phyloP scores from a whole-genome alignment of 2,888 invertebrate genomes.

The Dioctria rufipes region DNA sequence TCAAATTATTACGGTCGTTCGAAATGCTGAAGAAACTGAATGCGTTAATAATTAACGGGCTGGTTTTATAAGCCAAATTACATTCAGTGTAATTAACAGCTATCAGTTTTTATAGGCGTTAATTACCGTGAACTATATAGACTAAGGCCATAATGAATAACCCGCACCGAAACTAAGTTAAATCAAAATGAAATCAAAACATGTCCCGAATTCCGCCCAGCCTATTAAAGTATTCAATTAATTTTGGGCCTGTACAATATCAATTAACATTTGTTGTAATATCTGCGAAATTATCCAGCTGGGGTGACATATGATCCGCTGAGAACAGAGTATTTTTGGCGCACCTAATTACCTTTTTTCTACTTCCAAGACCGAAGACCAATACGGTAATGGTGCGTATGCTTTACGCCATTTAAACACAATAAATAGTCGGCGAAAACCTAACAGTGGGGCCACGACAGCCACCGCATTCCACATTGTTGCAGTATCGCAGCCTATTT shows the following conservation, averaged over 20 bases:
- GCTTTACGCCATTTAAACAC: neutral
- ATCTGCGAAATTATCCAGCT: constrained; percentile 19
- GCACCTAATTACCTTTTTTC: constrained; percentile 24
- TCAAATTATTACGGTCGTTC: too few species aligned
- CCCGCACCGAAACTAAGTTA: neutral
- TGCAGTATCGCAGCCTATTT: constrained; percentile 23
- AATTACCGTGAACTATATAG: constrained; percentile 16
- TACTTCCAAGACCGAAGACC: constrained; percentile 7
- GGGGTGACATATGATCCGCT: constrained; percentile 16
- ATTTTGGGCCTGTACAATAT: constrained; percentile 14
- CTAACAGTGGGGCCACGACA: neutral
- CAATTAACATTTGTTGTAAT: constrained; percentile 24
- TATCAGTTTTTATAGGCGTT: constrained; percentile 22
- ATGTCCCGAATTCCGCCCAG: neutral
- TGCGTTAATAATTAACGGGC: neutral
- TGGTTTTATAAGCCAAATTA: constrained; percentile 6
- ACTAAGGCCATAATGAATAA: neutral
- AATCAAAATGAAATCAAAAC: neutral
- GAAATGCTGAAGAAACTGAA: too few species aligned
- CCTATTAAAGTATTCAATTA: constrained; percentile 12
- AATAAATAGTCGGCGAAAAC: neutral
- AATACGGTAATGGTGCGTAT: neutral
- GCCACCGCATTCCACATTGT: constrained; percentile 28
- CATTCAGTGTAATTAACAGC: constrained; percentile 12
- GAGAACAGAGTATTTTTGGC: constrained; percentile 16